Conservation (phyloP, 2,797 vertebrate genomes). For the Hydrocynus forskahlii region DNA sequence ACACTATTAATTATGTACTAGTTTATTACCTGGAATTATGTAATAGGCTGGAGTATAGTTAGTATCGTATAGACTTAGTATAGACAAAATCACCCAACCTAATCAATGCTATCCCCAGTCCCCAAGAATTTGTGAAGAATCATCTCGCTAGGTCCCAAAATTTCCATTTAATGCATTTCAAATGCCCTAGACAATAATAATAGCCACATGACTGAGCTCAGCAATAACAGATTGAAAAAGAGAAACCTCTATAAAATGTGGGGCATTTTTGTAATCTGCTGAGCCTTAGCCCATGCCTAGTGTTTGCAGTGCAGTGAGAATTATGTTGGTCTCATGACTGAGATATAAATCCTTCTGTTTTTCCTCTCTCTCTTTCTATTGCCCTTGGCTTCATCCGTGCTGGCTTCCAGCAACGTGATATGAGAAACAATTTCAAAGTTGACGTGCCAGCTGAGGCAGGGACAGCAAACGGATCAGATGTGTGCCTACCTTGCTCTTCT, state of each 20-base stretch:
- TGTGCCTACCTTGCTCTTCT: constrained; percentile 62
- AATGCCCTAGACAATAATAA: not conserved
- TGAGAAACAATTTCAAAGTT: constrained; percentile 63
- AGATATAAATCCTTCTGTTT: constrained; percentile 72
- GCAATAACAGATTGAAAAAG: constrained; percentile 39
- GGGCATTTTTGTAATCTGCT: constrained; percentile 69
- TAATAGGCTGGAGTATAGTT: not conserved
- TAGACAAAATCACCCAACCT: not conserved
- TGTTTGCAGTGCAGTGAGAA: constrained; percentile 68
- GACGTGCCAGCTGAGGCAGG: constrained; percentile 55
- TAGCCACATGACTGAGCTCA: constrained; percentile 32
- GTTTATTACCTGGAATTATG: not conserved
- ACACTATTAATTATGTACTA: not conserved
- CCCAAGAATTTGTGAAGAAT: not conserved
- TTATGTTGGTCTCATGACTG: constrained; percentile 79
- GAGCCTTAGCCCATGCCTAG: constrained; percentile 61
- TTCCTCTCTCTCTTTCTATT: constrained; percentile 64
- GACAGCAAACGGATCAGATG: constrained; percentile 50
- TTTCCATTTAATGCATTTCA: not conserved
- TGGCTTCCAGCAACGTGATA: constrained; percentile 65
- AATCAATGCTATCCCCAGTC: constrained; percentile 38
- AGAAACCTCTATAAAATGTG: constrained; percentile 51
- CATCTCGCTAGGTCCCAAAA: not conserved
- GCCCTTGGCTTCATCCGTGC: constrained; percentile 63
- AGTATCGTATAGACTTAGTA: not conserved